Evolutionary conservation across 2,797 vertebrate genomes (phyloP).

Genomic region (Spondyliosoma cantharus): DNA sequence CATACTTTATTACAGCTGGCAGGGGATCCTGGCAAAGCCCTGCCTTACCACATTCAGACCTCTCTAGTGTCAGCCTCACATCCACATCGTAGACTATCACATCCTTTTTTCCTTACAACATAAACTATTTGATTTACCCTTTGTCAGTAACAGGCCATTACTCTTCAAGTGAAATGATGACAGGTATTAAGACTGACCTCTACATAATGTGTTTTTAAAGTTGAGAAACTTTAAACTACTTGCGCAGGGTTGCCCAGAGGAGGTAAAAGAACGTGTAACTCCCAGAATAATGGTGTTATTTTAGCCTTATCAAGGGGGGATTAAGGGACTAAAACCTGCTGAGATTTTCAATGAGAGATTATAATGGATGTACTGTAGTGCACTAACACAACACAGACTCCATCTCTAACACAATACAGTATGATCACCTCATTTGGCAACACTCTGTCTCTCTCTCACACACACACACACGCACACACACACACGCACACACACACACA

Average conservation of each 20-base stretch:
- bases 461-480: not conserved
- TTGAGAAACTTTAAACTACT: constrained; percentile 17
- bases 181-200: constrained; percentile 6
- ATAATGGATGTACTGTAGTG: constrained; percentile 36
- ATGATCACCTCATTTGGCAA: constrained; percentile 29
- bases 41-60: not conserved
- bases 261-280: constrained; percentile 19
- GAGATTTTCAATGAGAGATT: constrained; percentile 42
- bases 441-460: not conserved
- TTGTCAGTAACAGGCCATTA: constrained; percentile 9
- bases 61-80: constrained; percentile 10
- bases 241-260: constrained; percentile 3
- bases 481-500: not conserved
- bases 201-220: constrained; percentile 19
- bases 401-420: constrained; percentile 22
- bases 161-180: constrained; percentile 10
- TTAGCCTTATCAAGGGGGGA: constrained; percentile 37
- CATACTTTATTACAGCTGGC: not conserved
- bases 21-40: not conserved
- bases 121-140: not conserved
- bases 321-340: constrained; percentile 41
- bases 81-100: not conserved
- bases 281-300: constrained; percentile 39
- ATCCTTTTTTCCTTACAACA: not conserved
- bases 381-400: constrained; percentile 28